These are phyloP conservation scores for Euwallacea fornicatus DNA, from an alignment of 1,140 invertebrate genomes.

Conservation along the genomic window DNA sequence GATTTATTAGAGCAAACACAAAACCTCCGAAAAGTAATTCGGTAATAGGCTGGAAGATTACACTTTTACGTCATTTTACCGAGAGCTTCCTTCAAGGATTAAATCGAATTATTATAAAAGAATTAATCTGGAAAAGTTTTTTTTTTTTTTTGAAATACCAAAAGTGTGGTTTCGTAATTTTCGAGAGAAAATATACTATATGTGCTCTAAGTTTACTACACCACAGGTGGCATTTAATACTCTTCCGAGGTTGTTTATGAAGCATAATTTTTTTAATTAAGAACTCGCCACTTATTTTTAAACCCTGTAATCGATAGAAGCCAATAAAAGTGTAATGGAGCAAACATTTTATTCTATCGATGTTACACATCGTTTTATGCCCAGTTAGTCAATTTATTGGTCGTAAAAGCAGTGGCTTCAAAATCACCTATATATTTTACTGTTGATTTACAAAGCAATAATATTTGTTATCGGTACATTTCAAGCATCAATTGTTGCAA, in stretches of 20 bases:
- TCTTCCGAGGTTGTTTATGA: neutral
- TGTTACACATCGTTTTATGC: neutral
- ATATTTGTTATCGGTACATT: neutral
- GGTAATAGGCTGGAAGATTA: too few species aligned
- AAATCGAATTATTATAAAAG: too few species aligned
- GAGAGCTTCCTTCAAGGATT: too few species aligned
- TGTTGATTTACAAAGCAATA: neutral
- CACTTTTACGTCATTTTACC: too few species aligned
- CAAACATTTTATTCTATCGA: neutral
- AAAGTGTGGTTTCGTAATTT: too few species aligned
- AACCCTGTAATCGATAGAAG: too few species aligned
- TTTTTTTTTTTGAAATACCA: too few species aligned
- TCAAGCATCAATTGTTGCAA: neutral
- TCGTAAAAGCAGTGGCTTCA: neutral
- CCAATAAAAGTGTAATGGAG: neutral
- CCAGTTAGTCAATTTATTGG: slow-evolving; percentile 7
- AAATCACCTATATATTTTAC: slow-evolving; percentile 4
- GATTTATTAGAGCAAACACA: slow-evolving; percentile 11
- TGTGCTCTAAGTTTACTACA: too few species aligned
- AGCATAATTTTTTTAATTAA: neutral
- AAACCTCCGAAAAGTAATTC: too few species aligned
- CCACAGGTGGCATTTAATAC: too few species aligned
- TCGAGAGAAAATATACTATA: too few species aligned
- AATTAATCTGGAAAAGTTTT: too few species aligned
- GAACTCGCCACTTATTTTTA: neutral